A percentile compares a stretch with the other conserved stretches of the same genome.
phyloP scores from a whole-genome alignment of 1,140 invertebrate genomes.

The Drosophila biarmipes region DNA sequence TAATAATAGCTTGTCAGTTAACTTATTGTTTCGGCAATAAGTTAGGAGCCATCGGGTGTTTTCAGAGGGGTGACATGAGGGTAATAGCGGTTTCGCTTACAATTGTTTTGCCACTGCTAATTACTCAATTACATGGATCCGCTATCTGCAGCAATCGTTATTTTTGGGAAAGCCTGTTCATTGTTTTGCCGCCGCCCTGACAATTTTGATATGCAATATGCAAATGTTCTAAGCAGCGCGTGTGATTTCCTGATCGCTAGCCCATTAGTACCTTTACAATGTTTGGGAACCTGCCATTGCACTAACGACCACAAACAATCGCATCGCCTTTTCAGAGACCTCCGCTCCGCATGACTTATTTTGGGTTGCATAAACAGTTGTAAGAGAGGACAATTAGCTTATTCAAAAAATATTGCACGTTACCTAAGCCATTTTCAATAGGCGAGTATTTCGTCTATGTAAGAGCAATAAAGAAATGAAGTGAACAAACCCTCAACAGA shows the following conservation, averaged over 20 bases:
- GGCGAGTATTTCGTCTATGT: not conserved
- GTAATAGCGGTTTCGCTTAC: slow-evolving; percentile 32
- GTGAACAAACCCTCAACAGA: no score
- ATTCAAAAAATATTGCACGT: not conserved
- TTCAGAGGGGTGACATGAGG: slow-evolving; percentile 4
- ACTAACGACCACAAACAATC: not conserved
- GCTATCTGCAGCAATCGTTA: slow-evolving; percentile 16
- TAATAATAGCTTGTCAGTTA: no score
- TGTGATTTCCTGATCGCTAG: slow-evolving; percentile 16
- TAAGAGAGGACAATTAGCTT: not conserved
- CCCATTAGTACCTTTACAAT: slow-evolving; percentile 17
- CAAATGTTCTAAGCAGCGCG: slow-evolving; percentile 20
- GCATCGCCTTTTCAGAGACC: slow-evolving; percentile 1
- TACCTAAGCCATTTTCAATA: not conserved
- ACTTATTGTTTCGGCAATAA: not conserved
- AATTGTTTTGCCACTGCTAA: slow-evolving; percentile 55
- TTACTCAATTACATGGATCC: slow-evolving; percentile 39
- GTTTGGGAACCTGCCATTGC: slow-evolving; percentile 7
- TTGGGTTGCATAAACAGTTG: slow-evolving; percentile 20
- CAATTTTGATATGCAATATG: slow-evolving; percentile 42
- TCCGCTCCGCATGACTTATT: slow-evolving; percentile 13
- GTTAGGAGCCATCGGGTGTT: slow-evolving; percentile 30
- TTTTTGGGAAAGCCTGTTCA: slow-evolving; percentile 20
- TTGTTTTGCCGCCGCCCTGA: slow-evolving; percentile 8
- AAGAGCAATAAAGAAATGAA: not conserved